phyloP scores from a whole-genome alignment of 2,888 invertebrate species.

The Lepeophtheirus nordmannii region DNA sequence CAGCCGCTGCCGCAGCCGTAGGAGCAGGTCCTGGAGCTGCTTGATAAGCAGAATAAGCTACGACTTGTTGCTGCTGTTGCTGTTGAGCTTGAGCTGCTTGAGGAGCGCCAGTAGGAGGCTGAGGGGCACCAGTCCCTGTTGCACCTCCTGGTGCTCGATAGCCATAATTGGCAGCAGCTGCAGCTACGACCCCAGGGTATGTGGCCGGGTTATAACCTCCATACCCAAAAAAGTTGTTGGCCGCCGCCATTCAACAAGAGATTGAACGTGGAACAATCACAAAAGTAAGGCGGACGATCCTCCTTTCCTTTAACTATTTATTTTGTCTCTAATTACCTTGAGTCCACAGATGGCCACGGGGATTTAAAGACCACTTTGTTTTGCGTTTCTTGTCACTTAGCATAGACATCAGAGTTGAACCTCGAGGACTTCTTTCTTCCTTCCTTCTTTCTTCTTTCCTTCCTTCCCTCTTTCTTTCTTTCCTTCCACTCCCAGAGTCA shows the following conservation, averaged over 20 bases:
- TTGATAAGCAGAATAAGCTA: slow-evolving; percentile 17
- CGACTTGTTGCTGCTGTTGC: slow-evolving; percentile 44
- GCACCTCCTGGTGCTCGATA: background rate
- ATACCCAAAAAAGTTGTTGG: slow-evolving; percentile 22
- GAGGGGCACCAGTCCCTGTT: background rate
- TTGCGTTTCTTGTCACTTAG: slow-evolving; percentile 27
- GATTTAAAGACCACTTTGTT: slow-evolving; percentile 28
- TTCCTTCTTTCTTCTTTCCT: no score
- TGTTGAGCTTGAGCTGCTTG: slow-evolving; percentile 58
- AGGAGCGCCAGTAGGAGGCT: background rate
- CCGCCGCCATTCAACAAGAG: background rate
- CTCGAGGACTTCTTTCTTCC: background rate
- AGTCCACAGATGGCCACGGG: slow-evolving; percentile 29
- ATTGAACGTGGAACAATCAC: background rate
- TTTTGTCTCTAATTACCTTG: slow-evolving; percentile 27
- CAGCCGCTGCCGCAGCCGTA: slow-evolving; percentile 27
- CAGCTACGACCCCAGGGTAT: slow-evolving; percentile 11
- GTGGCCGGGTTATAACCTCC: slow-evolving; percentile 9
- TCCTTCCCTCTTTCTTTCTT: no score
- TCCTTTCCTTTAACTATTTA: no score
- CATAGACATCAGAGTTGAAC: slow-evolving; percentile 26
- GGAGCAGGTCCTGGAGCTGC: slow-evolving; percentile 27
- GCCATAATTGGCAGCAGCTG: background rate
- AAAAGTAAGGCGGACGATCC: background rate
- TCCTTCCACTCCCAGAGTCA: no score